Percentiles rank a stretch among this genome's conserved stretches.
phyloP scores from a whole-genome alignment of 2,113 vertebrate species.

The Condylura cristata region DNA sequence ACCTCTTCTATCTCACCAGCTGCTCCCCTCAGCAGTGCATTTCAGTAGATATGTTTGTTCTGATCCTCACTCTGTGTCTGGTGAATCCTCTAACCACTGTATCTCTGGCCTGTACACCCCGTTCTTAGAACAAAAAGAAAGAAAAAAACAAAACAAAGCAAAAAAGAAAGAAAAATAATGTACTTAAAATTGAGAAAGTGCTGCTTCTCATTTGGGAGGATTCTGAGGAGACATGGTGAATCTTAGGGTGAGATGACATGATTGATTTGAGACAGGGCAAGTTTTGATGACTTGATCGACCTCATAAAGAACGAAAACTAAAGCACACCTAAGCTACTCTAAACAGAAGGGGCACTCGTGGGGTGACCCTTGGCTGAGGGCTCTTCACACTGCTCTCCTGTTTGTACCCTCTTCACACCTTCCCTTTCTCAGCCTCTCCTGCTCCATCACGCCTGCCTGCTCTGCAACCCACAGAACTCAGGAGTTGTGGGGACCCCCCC shows the following conservation, averaged over 20 bases:
- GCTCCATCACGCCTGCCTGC: too few relatives aligned
- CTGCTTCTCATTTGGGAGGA: background rate
- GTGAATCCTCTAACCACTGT: too few relatives aligned
- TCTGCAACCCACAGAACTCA: background rate
- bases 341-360: fast-evolving
- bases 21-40: too few relatives aligned
- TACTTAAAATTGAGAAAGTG: background rate
- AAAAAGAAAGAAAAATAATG: too few relatives aligned
- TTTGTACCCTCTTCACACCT: fast-evolving
- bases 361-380: fast-evolving
- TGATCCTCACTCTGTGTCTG: too few relatives aligned
- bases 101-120: too few relatives aligned
- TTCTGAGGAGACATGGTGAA: background rate
- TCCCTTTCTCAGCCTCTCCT: background rate
- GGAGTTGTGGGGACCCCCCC: background rate
- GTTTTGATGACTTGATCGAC: background rate
- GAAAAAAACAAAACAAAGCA: too few relatives aligned
- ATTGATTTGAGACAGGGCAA: background rate
- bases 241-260: background rate
- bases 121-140: too few relatives aligned
- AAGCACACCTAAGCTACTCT: fast-evolving
- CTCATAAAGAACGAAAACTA: background rate
- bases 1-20: too few relatives aligned
- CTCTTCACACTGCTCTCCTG: fast-evolving
- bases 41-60: too few relatives aligned